phyloP scores from a whole-genome alignment of 1,140 invertebrate genomes.

The Platorchestia sp. region DNA sequence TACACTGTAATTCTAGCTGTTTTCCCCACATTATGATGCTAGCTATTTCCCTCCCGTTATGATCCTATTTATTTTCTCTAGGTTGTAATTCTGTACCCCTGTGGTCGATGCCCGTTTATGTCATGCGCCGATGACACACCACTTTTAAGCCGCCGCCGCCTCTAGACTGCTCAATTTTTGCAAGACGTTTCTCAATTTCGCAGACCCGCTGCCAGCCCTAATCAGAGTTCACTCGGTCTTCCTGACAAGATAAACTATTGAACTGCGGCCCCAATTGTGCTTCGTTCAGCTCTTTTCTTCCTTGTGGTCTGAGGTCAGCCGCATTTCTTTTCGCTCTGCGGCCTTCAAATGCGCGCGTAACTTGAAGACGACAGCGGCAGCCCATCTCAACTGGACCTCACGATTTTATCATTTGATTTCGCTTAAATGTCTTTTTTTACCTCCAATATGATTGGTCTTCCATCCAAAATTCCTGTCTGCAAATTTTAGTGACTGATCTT shows the following conservation, averaged over 20 bases:
- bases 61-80: background rate
- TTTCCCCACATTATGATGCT: background rate
- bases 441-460: background rate
- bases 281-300: constrained; percentile 34
- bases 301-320: background rate
- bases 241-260: background rate
- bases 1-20: background rate
- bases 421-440: background rate
- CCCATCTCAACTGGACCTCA: background rate
- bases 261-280: constrained; percentile 3
- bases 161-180: background rate
- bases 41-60: background rate
- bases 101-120: background rate
- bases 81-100: background rate
- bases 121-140: background rate
- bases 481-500: background rate
- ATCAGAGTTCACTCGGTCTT: constrained; percentile 20
- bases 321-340: background rate
- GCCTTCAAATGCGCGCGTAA: background rate
- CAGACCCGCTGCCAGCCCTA: background rate
- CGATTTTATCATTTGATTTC: background rate
- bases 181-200: constrained; percentile 25
- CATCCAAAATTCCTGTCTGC: background rate
- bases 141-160: background rate
- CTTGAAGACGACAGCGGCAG: background rate